phyloP scores from a whole-genome alignment of 2,797 vertebrate species.

The Periparus ater region DNA sequence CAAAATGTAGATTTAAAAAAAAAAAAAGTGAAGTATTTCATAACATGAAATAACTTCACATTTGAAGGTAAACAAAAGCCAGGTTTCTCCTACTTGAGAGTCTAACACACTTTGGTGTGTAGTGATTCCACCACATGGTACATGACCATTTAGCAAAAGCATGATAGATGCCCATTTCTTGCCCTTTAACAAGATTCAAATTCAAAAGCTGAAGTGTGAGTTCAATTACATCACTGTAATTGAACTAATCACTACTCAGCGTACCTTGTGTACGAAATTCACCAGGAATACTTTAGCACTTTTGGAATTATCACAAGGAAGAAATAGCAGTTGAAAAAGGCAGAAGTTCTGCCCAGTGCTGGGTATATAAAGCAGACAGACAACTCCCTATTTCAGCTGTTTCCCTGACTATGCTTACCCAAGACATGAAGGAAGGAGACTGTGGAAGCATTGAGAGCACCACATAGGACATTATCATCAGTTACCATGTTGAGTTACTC shows the following conservation, averaged over 20 bases:
- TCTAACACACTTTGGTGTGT: neutral
- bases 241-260: neutral
- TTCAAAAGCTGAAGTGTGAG: neutral
- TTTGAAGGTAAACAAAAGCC: neutral
- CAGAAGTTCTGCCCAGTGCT: neutral
- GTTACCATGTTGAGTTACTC: neutral
- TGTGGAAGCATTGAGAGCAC: neutral
- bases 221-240: neutral
- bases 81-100: neutral
- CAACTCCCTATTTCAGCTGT: neutral
- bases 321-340: neutral
- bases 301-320: neutral
- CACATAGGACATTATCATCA: fast-evolving
- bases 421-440: neutral
- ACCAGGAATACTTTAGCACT: neutral
- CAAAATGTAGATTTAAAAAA: neutral
- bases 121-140: neutral
- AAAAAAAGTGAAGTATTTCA: neutral
- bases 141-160: neutral
- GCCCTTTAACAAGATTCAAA: neutral
- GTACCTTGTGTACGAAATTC: neutral
- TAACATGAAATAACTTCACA: neutral
- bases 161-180: neutral
- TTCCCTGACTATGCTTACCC: neutral
- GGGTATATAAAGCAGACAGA: neutral